Conservation (phyloP, 2,888 invertebrate species). For the Toxonevra muliebris region DNA sequence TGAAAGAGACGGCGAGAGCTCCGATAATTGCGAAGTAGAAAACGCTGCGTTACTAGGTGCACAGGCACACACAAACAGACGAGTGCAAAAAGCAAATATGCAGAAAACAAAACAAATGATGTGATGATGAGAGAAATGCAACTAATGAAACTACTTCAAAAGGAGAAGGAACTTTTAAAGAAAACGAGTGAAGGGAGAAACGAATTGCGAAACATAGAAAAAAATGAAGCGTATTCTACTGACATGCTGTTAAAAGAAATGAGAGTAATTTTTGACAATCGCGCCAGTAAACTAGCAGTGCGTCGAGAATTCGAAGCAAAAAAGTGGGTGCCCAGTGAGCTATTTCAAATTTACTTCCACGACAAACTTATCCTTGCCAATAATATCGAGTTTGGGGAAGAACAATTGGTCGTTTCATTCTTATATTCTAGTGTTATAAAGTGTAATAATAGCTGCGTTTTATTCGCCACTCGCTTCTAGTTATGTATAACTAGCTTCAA, state of each 20-base stretch:
- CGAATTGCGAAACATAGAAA: neutral
- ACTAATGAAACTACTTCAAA: neutral
- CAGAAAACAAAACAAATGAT: too few relatives aligned
- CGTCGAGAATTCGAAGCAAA: constrained; percentile 6
- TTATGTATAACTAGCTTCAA: too few relatives aligned
- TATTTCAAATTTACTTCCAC: constrained; percentile 12
- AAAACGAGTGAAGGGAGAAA: neutral
- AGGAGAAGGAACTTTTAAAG: neutral
- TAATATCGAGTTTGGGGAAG: constrained; percentile 12
- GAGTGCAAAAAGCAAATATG: neutral
- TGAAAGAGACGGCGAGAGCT: too few relatives aligned
- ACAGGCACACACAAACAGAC: neutral
- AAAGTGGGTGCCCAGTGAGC: constrained; percentile 2
- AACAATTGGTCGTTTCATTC: constrained; percentile 17
- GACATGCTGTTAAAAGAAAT: neutral
- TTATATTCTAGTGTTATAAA: too few relatives aligned
- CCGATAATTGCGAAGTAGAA: too few relatives aligned
- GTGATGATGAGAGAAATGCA: neutral
- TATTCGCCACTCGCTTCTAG: too few relatives aligned
- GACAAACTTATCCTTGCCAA: constrained; percentile 6
- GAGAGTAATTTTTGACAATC: constrained; percentile 6
- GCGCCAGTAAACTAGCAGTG: neutral
- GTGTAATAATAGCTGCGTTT: too few relatives aligned
- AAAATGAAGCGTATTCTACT: neutral
- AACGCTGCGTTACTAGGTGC: too few relatives aligned